phyloP scores from a whole-genome alignment of 2,888 invertebrate genomes.

The Druceiella hillmani region DNA sequence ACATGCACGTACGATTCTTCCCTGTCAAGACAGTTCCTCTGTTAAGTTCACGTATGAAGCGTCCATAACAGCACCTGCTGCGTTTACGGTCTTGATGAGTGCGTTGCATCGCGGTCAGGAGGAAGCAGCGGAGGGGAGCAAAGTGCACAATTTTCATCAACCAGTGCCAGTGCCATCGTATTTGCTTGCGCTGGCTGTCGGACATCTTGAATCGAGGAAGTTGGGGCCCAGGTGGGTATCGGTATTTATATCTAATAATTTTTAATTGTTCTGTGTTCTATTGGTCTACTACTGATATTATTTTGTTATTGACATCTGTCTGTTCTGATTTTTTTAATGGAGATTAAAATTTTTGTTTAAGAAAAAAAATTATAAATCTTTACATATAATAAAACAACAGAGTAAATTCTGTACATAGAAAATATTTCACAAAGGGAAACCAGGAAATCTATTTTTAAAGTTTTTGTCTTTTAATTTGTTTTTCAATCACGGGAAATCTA shows the following conservation, averaged over 20 bases:
- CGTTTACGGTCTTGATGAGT: conserved; percentile 84
- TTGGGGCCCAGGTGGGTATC: conserved; percentile 61
- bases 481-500: too few relatives aligned
- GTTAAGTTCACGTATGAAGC: conserved; percentile 85
- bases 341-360: too few relatives aligned
- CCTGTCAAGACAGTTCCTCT: conserved; percentile 89
- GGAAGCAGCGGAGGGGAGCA: conserved; percentile 35
- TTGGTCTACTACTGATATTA: too few relatives aligned
- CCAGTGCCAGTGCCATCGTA: conserved; percentile 85
- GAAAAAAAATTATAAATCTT: too few relatives aligned
- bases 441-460: too few relatives aligned
- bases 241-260: neutral
- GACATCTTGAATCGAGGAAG: conserved; percentile 66
- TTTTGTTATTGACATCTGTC: too few relatives aligned
- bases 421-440: too few relatives aligned
- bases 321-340: too few relatives aligned
- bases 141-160: conserved; percentile 59
- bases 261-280: too few relatives aligned
- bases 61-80: conserved; percentile 62
- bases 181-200: conserved; percentile 84
- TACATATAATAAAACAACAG: too few relatives aligned
- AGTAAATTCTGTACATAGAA: too few relatives aligned
- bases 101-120: conserved; percentile 58
- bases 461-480: too few relatives aligned
- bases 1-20: conserved; percentile 82